Evolutionary conservation across 2,113 vertebrate species (phyloP).

Genomic region (Elanoides forficatus): DNA sequence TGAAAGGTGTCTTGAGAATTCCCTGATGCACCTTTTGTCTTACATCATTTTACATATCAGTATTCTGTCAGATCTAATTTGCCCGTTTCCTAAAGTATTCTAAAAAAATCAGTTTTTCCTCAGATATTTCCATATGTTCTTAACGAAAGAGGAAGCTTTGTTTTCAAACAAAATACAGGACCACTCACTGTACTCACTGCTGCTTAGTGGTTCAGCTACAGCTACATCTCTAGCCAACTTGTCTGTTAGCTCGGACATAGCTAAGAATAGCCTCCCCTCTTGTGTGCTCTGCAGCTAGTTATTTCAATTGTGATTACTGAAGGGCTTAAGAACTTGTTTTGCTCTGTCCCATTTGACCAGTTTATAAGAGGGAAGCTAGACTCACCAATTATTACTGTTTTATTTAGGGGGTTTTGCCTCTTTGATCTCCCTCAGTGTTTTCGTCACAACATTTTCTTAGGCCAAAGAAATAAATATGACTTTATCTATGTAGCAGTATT

Average conservation of each 20-base stretch:
- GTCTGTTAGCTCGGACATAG: background rate
- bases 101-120: background rate
- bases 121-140: background rate
- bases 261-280: background rate
- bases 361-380: background rate
- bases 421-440: background rate
- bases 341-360: background rate
- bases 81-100: background rate
- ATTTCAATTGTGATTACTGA: background rate
- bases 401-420: background rate
- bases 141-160: background rate
- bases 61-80: background rate
- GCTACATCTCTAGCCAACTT: background rate
- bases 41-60: background rate
- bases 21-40: background rate
- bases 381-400: background rate
- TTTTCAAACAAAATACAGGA: background rate
- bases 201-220: background rate
- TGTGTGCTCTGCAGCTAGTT: background rate
- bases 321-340: background rate
- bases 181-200: background rate
- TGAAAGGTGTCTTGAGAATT: background rate
- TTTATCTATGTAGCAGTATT: slow-evolving; percentile 21
- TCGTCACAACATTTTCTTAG: background rate
- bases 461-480: background rate